phyloP scores from a whole-genome alignment of 2,797 vertebrate genomes.

The Oryzias sinensis region DNA sequence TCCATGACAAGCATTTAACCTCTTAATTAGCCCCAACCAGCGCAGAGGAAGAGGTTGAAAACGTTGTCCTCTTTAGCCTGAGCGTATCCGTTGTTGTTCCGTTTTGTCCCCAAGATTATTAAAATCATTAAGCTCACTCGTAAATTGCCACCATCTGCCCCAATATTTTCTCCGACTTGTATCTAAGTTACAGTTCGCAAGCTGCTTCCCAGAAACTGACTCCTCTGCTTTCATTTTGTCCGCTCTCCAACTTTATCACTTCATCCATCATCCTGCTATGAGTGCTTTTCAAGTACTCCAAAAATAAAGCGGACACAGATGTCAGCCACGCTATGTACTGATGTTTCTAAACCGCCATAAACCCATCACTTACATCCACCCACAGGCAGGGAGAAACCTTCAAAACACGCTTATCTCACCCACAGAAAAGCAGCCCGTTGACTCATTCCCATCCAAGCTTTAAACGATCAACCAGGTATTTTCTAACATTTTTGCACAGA shows the following conservation, averaged over 20 bases:
- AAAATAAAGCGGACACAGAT: conserved; percentile 75
- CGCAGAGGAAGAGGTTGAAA: conserved; percentile 10
- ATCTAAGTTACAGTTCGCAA: conserved; percentile 50
- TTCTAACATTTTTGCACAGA: conserved; percentile 2
- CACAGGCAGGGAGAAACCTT: conserved; percentile 53
- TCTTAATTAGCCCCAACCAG: conserved; percentile 48
- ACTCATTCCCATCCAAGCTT: too few relatives aligned
- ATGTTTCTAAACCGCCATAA: conserved; percentile 68
- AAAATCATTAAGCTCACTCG: conserved; percentile 43
- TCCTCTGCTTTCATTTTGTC: conserved; percentile 62
- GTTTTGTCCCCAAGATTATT: conserved; percentile 24
- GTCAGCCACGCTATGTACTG: conserved; percentile 63
- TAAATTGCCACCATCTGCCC: conserved; percentile 56
- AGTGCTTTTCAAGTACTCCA: conserved; percentile 71
- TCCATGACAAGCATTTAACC: conserved; percentile 60
- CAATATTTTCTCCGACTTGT: conserved; percentile 33
- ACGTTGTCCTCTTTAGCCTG: background rate
- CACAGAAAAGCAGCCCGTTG: conserved; percentile 25
- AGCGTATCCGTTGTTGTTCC: conserved; percentile 5
- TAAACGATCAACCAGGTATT: conserved; percentile 24
- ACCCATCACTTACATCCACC: conserved; percentile 69
- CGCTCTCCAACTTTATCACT: conserved; percentile 70
- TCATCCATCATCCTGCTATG: conserved; percentile 73
- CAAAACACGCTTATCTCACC: conserved; percentile 52
- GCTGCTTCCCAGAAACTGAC: conserved; percentile 60